Base-by-base conservation (phyloP, 2,113 vertebrate genomes). In the Panthera leo region DNA sequence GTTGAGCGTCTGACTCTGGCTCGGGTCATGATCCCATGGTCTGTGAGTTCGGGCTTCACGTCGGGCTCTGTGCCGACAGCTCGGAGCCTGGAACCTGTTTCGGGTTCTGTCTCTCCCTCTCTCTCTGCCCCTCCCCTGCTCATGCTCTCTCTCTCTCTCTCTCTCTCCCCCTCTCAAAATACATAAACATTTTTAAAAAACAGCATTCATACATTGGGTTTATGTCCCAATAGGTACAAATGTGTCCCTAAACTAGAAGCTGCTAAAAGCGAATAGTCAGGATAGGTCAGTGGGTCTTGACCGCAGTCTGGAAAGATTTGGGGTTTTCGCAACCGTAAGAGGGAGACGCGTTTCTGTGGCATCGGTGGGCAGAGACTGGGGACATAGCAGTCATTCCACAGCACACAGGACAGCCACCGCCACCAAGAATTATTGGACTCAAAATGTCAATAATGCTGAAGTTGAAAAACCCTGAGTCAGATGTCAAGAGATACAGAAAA, bases 181-280 rank as follows among this genome's bases (percentile, higher is more conserved):
- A 45, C 45, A 45, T 45, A 45, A 45, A 45, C 45, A 45, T 92
- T 93, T 75, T 97, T 86, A 67, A 45, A 92, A 61, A 97, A 78
- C 31, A 73, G 51, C 18, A 94, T 97, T 97, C n/a, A 67, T 18
- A 79, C 83, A 51, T 13, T 73, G 83, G 45, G 95, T 78, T 75
- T 95, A 90, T 96, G 73, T 45, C 39, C 91, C 19, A 8, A 45
- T 45, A 45, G 45, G 1, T 45, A 9, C 45, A 45, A 45, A 45
- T 45, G 90, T 96, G 68, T 45, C 36, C 91, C 19, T 0, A 21
- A 75, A 83, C 45, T 55, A 83, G 76, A 86, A 95, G 87, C 94
- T 97, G 78, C 65, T 68, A 12, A 89, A 94, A 68, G 73, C 68
- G 9, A 92, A 48, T 71, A 78, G 53, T 67, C 55, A 67, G 29